phyloP scores from a whole-genome alignment of 2,888 invertebrate species.

The Trimorus sp. region DNA sequence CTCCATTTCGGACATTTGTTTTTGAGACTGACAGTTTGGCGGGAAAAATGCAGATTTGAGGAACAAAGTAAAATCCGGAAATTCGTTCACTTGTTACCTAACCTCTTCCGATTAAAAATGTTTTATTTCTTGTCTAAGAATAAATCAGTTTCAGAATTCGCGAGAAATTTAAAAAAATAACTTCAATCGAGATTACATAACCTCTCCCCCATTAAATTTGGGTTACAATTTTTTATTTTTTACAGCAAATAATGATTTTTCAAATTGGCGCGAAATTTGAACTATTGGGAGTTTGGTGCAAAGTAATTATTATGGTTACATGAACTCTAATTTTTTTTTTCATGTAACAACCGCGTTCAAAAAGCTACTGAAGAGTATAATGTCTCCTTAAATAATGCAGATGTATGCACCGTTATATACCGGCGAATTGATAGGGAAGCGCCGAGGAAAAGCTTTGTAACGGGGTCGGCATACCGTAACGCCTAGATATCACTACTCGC shows the following conservation, averaged over 20 bases:
- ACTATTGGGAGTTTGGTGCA: too few relatives aligned
- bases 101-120: too few relatives aligned
- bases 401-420: slow-evolving; percentile 56
- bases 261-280: slow-evolving; percentile 3
- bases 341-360: slow-evolving; percentile 4
- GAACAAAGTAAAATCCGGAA: background rate
- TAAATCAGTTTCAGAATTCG: too few relatives aligned
- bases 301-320: background rate
- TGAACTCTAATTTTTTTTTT: background rate
- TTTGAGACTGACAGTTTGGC: background rate
- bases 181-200: too few relatives aligned
- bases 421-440: slow-evolving; percentile 52
- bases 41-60: background rate
- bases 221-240: too few relatives aligned
- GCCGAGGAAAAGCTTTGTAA: slow-evolving; percentile 50
- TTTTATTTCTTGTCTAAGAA: too few relatives aligned
- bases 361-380: too few relatives aligned
- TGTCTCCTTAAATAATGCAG: slow-evolving; percentile 28
- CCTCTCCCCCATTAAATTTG: too few relatives aligned
- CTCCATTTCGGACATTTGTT: slow-evolving; percentile 10
- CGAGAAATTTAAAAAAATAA: too few relatives aligned
- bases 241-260: too few relatives aligned
- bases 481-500: slow-evolving; percentile 49
- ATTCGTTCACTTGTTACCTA: too few relatives aligned
- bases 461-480: slow-evolving; percentile 58